These are phyloP conservation scores for Malaclemys terrapin DNA, from an alignment of 2,113 vertebrate species.

Conservation along the genomic window DNA sequence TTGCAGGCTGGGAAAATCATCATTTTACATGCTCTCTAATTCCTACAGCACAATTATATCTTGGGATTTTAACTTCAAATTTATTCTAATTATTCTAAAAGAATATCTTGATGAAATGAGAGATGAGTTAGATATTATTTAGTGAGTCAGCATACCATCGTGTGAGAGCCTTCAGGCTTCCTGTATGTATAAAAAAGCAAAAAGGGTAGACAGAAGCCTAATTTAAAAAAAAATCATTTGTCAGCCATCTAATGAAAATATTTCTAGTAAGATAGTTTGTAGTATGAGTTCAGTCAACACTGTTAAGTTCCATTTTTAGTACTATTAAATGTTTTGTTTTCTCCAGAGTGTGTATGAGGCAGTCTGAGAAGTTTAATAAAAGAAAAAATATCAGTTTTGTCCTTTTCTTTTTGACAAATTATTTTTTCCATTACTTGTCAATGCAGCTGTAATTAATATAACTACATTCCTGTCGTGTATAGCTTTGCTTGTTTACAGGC, in stretches of 20 bases:
- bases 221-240: neutral
- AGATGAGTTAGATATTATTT: accelerated
- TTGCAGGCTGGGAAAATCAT: neutral
- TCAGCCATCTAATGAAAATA: neutral
- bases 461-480: neutral
- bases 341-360: neutral
- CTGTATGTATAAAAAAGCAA: accelerated
- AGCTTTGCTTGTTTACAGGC: slow-evolving; percentile 12
- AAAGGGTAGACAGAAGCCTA: neutral
- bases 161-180: neutral
- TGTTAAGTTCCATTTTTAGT: neutral
- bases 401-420: slow-evolving; percentile 39
- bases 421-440: slow-evolving; percentile 17
- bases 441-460: slow-evolving; percentile 32
- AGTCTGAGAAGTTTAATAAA: slow-evolving; percentile 1
- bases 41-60: neutral
- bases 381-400: neutral
- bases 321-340: neutral
- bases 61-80: neutral
- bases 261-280: neutral
- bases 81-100: neutral
- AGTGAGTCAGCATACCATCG: accelerated
- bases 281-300: neutral
- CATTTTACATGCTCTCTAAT: accelerated
- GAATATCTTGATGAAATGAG: accelerated